Evolutionary conservation across 2,113 vertebrate species (phyloP).

Genomic region (Bufo gargarizans): DNA sequence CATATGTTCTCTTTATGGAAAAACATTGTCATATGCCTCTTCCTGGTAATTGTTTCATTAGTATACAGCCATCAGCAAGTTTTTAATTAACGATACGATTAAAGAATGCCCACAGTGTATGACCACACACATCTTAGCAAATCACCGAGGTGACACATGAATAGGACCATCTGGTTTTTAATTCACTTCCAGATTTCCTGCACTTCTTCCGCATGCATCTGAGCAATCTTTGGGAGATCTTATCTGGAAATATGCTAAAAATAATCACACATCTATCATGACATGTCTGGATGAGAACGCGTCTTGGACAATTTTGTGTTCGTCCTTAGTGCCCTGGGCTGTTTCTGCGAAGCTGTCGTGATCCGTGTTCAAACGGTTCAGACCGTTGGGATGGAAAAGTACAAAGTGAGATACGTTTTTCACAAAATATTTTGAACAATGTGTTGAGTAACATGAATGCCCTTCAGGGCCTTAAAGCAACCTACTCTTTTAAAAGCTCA

Average conservation of each 20-base stretch:
- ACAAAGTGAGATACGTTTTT: neutral
- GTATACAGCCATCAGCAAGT: conserved; percentile 55
- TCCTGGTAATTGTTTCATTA: conserved; percentile 55
- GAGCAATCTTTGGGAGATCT: conserved; percentile 25
- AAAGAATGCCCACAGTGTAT: conserved; percentile 50
- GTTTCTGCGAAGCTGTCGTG: neutral
- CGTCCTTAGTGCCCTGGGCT: neutral
- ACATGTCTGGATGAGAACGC: neutral
- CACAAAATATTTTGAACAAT: neutral
- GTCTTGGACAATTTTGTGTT: neutral
- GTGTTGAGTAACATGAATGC: neutral
- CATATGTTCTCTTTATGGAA: conserved; percentile 49
- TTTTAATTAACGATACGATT: conserved; percentile 56
- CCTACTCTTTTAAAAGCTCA: neutral
- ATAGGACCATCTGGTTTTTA: conserved; percentile 46
- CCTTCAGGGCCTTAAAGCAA: neutral
- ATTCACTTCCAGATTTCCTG: conserved; percentile 50
- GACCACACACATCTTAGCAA: conserved; percentile 44
- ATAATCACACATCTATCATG: neutral
- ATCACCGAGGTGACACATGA: conserved; percentile 39
- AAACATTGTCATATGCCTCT: conserved; percentile 45
- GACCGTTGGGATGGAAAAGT: neutral
- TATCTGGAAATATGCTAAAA: conserved; percentile 25
- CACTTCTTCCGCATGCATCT: neutral
- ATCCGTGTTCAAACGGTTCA: neutral